A percentile compares a stretch with the other conserved stretches of the same genome.
phyloP scores from a whole-genome alignment of 2,113 vertebrate genomes.

The Caracal caracal region DNA sequence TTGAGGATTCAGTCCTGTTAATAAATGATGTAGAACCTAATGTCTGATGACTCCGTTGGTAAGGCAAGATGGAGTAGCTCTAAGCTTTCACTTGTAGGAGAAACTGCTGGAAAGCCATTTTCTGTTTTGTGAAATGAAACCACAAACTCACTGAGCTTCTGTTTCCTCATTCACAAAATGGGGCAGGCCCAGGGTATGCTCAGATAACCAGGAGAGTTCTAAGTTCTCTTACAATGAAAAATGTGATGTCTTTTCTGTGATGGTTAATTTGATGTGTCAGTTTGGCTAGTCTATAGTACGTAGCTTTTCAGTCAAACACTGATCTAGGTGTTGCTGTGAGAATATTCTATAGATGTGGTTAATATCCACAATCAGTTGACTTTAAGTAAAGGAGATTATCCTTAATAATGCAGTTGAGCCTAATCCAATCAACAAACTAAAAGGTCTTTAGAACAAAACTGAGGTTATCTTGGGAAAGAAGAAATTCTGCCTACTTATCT shows the following conservation, averaged over 20 bases:
- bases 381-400: not conserved
- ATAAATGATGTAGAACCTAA: not conserved
- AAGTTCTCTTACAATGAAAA: not conserved
- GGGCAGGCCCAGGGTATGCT: accelerated
- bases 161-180: not conserved
- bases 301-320: not conserved
- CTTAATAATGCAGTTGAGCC: not conserved
- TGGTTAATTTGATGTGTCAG: not conserved
- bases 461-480: not conserved
- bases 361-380: not conserved
- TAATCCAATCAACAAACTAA: not conserved
- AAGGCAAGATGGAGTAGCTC: not conserved
- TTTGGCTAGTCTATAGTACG: not conserved
- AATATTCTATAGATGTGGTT: not conserved
- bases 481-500: not conserved
- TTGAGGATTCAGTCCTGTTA: not conserved
- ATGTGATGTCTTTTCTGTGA: not conserved
- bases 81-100: not conserved
- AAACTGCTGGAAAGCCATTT: not conserved
- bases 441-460: not conserved
- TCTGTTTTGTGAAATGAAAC: not conserved
- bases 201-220: not conserved
- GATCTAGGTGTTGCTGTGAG: not conserved
- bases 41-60: not conserved
- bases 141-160: not conserved